These are phyloP conservation scores for Tympanuchus pallidicinctus DNA, from an alignment of 2,113 vertebrate species.

Conservation along the genomic window DNA sequence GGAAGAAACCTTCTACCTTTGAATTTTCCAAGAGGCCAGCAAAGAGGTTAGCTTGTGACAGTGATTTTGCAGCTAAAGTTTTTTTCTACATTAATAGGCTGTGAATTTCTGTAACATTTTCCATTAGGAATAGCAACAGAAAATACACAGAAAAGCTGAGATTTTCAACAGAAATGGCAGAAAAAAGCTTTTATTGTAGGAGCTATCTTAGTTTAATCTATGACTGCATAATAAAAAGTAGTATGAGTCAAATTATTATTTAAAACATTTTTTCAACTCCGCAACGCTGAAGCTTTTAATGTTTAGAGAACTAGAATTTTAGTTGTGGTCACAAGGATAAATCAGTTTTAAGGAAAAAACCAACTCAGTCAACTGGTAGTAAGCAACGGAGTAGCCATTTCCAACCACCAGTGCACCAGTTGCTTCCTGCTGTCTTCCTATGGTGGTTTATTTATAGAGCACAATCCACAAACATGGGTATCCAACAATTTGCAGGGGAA, in stretches of 20 bases:
- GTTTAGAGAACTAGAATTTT: neutral
- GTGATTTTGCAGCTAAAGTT: neutral
- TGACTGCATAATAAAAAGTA: neutral
- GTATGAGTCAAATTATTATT: neutral
- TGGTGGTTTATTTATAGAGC: neutral
- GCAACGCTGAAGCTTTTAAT: neutral
- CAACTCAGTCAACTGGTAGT: neutral
- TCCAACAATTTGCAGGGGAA: neutral
- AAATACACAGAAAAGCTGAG: neutral
- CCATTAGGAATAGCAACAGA: neutral
- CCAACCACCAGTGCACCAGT: neutral
- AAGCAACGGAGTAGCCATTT: neutral
- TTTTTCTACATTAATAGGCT: neutral
- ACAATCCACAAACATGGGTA: neutral
- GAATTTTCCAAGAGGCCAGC: neutral
- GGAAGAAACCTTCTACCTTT: neutral
- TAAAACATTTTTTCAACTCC: neutral
- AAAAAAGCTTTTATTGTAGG: neutral
- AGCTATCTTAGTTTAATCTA: neutral
- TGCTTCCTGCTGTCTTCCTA: neutral
- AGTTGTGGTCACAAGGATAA: neutral
- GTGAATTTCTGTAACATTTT: neutral
- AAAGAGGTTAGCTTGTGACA: neutral
- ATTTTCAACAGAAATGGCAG: neutral
- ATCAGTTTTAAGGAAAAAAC: neutral